Evolutionary conservation across 2,113 vertebrate genomes (phyloP).

Genomic region (Eonycteris spelaea): DNA sequence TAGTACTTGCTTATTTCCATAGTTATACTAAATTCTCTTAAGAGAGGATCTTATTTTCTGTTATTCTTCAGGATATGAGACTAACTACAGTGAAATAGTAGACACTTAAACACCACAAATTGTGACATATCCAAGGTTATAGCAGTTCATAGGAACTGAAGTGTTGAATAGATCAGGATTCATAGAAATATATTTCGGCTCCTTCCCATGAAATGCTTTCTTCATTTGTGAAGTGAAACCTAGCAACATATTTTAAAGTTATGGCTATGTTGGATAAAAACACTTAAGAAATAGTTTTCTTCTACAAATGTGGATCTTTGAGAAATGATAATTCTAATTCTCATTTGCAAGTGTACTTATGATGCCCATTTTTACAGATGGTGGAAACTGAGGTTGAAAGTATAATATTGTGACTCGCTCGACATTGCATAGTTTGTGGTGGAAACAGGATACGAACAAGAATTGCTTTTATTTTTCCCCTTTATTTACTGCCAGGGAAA

Average conservation of each 20-base stretch:
- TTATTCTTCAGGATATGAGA: background rate
- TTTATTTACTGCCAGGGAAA: slow-evolving; percentile 21
- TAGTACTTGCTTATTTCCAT: background rate
- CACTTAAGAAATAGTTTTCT: background rate
- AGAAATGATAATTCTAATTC: slow-evolving; percentile 3
- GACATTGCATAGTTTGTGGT: background rate
- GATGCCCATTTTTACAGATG: background rate
- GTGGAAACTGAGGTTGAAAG: background rate
- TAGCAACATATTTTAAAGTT: background rate
- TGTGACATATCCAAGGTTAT: background rate
- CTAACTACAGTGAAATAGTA: background rate
- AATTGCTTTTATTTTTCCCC: slow-evolving; percentile 5
- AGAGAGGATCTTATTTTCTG: background rate
- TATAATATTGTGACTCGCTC: background rate
- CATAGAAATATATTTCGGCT: background rate
- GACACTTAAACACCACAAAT: background rate
- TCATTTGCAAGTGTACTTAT: background rate
- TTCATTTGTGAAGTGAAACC: background rate
- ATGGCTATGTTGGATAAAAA: background rate
- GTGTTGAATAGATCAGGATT: background rate
- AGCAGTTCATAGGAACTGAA: background rate
- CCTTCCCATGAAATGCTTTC: background rate
- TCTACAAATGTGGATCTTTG: background rate
- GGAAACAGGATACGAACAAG: background rate
- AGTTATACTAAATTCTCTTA: background rate